Percentiles rank a stretch among this genome's conserved stretches.
These are phyloP conservation scores for Elephas maximus DNA, from an alignment of 2,113 vertebrate genomes.

Conservation along the genomic window DNA sequence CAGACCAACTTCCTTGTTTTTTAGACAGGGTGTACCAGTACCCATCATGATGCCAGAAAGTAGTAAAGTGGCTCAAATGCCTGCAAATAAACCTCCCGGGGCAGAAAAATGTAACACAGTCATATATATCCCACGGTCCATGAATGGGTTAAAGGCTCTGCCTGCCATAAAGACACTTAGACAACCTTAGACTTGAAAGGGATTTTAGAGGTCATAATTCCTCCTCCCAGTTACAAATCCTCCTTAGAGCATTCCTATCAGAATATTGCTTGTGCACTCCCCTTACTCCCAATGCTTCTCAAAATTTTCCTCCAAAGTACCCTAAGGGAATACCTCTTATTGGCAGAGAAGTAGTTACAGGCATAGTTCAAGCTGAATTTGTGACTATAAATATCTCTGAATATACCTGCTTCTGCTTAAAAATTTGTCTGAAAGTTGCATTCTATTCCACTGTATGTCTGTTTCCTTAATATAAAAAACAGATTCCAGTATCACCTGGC, in stretches of 20 bases:
- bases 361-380: not conserved
- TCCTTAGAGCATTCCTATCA: not conserved
- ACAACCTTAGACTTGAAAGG: not conserved
- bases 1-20: no score
- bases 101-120: no score
- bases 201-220: not conserved
- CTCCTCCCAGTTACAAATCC: not conserved
- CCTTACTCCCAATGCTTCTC: not conserved
- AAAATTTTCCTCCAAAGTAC: not conserved
- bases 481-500: not conserved
- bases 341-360: not conserved
- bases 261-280: no score
- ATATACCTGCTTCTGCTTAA: not conserved
- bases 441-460: not conserved
- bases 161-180: not conserved
- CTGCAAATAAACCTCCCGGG: no score
- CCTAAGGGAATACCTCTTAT: not conserved
- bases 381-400: not conserved
- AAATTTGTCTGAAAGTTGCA: conserved; percentile 18
- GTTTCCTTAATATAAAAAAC: conserved; percentile 11
- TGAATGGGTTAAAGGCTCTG: not conserved
- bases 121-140: no score
- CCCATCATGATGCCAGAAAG: no score
- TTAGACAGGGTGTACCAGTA: no score
- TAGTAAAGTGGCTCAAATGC: no score